Percentiles rank a stretch among this genome's conserved stretches.
Conservation (phyloP, 1,140 invertebrate species). For the Ips typographus region DNA sequence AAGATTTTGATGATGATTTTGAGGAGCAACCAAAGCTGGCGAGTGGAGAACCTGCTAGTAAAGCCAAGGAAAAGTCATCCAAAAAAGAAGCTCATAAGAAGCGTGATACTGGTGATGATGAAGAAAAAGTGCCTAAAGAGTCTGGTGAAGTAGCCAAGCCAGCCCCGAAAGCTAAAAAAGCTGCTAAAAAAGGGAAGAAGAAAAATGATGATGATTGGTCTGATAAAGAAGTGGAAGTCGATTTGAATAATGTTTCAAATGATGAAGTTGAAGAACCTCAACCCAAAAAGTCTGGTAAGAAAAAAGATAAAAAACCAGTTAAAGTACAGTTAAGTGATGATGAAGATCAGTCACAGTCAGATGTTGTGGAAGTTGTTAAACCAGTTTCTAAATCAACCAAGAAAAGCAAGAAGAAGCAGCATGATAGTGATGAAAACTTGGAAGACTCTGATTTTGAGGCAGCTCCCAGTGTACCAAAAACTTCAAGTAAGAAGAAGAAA, state of each 20-base stretch:
- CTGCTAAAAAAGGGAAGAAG: conserved; percentile 15
- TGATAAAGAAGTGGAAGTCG: conserved; percentile 13
- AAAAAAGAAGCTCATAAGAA: conserved; percentile 54
- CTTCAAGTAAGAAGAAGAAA: conserved; percentile 11
- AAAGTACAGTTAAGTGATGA: conserved; percentile 5
- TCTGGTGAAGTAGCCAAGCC: background rate
- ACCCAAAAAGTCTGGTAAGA: conserved; percentile 4
- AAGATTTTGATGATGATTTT: conserved; percentile 58
- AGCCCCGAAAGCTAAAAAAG: conserved; percentile 9
- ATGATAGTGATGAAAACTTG: background rate
- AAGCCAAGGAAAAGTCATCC: conserved; percentile 51
- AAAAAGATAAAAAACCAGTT: conserved; percentile 8
- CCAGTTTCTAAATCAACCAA: background rate
- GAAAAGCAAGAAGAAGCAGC: background rate
- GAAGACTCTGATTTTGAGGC: conserved; percentile 8
- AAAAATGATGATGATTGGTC: conserved; percentile 25
- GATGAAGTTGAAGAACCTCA: conserved; percentile 6
- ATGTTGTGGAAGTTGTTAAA: background rate
- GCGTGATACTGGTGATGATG: conserved; percentile 56
- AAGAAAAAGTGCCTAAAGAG: conserved; percentile 32
- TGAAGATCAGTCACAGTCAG: background rate
- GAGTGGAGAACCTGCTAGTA: conserved; percentile 42
- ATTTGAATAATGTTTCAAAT: conserved; percentile 11
- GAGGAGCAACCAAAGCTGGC: conserved; percentile 55
- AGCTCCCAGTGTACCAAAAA: background rate